Evolutionary conservation across 2,888 invertebrate genomes (phyloP).

Genomic region (Serripes groenlandicus): DNA sequence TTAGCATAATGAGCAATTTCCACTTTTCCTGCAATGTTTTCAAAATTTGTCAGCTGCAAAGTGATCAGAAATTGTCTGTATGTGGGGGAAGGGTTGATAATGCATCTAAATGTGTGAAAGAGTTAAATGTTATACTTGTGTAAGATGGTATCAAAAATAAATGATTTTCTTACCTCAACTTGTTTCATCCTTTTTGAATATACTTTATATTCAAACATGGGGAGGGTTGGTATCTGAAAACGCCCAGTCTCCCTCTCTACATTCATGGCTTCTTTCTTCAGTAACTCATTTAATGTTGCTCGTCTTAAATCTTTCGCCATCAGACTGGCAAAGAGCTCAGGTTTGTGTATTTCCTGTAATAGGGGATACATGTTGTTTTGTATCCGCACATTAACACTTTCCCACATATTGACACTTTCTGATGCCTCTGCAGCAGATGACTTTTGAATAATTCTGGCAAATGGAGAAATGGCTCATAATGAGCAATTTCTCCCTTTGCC

Average conservation of each 20-base stretch:
- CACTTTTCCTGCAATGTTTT: background rate
- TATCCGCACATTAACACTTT: background rate
- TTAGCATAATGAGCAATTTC: too few relatives aligned
- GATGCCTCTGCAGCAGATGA: too few relatives aligned
- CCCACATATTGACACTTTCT: too few relatives aligned
- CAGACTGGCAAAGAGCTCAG: background rate
- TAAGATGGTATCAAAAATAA: too few relatives aligned
- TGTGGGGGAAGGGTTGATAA: too few relatives aligned
- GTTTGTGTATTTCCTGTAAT: constrained; percentile 10
- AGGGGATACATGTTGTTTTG: background rate
- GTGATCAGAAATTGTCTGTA: too few relatives aligned
- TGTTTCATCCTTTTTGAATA: background rate
- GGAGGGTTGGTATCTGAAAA: constrained; percentile 9
- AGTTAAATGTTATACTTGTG: too few relatives aligned
- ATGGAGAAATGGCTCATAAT: background rate
- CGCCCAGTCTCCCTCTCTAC: constrained; percentile 5
- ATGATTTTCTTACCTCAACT: constrained; percentile 8
- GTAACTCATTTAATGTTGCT: constrained; percentile 5
- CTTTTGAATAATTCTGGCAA: background rate
- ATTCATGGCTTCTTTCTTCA: background rate
- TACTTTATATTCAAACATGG: constrained; percentile 7
- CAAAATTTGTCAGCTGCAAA: background rate
- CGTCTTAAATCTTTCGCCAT: constrained; percentile 13
- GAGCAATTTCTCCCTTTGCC: background rate
- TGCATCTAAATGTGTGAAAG: too few relatives aligned